Evolutionary conservation across 2,797 vertebrate genomes (phyloP).

Genomic region (Poecilia wingei): DNA sequence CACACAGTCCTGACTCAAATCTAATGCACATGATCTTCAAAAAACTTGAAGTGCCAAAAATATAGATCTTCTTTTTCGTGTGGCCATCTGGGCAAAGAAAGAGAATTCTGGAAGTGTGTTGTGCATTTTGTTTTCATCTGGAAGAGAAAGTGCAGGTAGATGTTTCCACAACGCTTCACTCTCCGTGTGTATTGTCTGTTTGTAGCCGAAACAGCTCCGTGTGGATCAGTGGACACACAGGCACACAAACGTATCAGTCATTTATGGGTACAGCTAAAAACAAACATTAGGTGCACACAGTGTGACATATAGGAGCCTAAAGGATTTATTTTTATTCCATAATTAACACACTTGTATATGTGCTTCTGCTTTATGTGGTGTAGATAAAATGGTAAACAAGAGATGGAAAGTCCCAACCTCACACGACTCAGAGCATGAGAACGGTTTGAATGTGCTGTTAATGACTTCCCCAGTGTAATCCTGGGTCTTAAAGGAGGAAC

Average conservation of each 20-base stretch:
- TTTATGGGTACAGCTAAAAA: slow-evolving; percentile 5
- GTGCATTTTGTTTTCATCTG: not conserved
- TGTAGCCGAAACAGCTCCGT: slow-evolving; percentile 17
- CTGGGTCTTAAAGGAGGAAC: slow-evolving; percentile 57
- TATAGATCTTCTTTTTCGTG: slow-evolving; percentile 14
- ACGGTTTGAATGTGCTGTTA: slow-evolving; percentile 46
- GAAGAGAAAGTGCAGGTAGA: slow-evolving; percentile 38
- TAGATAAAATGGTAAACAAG: slow-evolving; percentile 29
- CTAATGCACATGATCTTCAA: slow-evolving; percentile 35
- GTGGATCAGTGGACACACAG: not conserved
- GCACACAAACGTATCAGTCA: not conserved
- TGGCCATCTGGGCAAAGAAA: slow-evolving; percentile 13
- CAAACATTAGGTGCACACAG: not conserved
- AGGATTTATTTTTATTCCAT: not conserved
- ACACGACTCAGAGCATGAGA: slow-evolving; percentile 58
- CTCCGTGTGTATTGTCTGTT: slow-evolving; percentile 12
- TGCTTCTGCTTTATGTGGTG: slow-evolving; percentile 11
- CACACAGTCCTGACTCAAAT: slow-evolving; percentile 7
- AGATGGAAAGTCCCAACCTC: slow-evolving; percentile 60
- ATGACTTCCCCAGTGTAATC: slow-evolving; percentile 63
- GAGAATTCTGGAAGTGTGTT: slow-evolving; percentile 7
- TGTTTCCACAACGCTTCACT: not conserved
- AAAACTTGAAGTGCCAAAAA: slow-evolving; percentile 28
- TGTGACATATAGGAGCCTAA: not conserved
- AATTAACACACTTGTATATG: slow-evolving; percentile 8